Conservation (phyloP, 2,888 invertebrate species). For the Perdita meconis region DNA sequence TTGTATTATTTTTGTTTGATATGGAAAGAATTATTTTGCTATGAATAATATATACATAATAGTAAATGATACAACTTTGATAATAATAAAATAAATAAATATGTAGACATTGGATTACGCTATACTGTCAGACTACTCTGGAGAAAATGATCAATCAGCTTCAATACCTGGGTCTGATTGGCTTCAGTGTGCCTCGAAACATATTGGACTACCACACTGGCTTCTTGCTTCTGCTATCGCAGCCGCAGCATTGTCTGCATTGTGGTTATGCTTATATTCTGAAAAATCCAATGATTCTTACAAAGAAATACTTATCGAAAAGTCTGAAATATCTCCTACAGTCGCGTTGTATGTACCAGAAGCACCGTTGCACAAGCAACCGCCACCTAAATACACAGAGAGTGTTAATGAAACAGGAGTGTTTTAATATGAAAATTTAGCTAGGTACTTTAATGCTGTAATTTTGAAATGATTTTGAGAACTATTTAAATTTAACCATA, state of each 20-base stretch:
- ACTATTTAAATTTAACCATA: constrained; percentile 46
- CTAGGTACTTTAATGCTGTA: constrained; percentile 26
- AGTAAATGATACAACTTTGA: constrained; percentile 20
- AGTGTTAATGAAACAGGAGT: constrained; percentile 43
- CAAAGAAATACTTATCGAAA: constrained; percentile 63
- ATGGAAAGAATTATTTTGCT: no score
- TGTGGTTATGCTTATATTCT: constrained; percentile 74
- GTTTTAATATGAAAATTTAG: constrained; percentile 63
- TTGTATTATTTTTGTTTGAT: no score
- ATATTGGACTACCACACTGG: constrained; percentile 77
- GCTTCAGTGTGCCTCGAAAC: constrained; percentile 74
- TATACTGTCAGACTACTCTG: constrained; percentile 77
- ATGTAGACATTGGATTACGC: constrained; percentile 78
- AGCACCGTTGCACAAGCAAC: constrained; percentile 73
- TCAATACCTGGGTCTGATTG: constrained; percentile 76
- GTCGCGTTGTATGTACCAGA: constrained; percentile 74
- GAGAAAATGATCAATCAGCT: constrained; percentile 75
- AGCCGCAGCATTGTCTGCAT: constrained; percentile 67
- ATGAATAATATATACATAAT: not conserved
- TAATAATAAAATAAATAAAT: constrained; percentile 30
- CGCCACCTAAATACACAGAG: constrained; percentile 72
- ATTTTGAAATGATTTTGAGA: constrained; percentile 38
- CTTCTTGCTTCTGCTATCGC: constrained; percentile 70
- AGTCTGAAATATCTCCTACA: constrained; percentile 61
- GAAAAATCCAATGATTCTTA: constrained; percentile 67